phyloP scores from a whole-genome alignment of 1,140 invertebrate species.

The Meloidogyne hapla region DNA sequence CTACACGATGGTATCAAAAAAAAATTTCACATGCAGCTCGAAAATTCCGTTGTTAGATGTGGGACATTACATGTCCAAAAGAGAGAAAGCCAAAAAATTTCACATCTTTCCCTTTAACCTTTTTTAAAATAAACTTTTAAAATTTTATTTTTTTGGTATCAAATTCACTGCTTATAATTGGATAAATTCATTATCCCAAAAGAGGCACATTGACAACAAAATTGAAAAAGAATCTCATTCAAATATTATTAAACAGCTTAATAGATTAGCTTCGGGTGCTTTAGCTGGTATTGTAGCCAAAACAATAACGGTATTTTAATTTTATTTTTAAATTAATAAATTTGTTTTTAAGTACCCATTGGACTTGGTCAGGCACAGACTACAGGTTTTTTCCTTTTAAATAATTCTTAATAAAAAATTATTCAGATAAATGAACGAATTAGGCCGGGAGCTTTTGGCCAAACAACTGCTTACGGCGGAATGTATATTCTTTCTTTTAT shows the following conservation, averaged over 20 bases:
- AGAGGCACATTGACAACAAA: constrained; percentile 6
- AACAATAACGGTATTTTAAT: constrained; percentile 22
- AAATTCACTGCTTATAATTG: constrained; percentile 43
- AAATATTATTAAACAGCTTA: constrained; percentile 26
- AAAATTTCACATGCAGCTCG: too few relatives aligned
- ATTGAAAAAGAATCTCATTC: background rate
- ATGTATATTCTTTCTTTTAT: constrained; percentile 22
- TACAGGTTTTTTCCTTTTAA: constrained; percentile 17
- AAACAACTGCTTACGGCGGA: constrained; percentile 17
- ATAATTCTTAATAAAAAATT: background rate
- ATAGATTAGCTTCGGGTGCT: constrained; percentile 31
- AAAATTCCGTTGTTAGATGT: too few relatives aligned
- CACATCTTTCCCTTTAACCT: too few relatives aligned
- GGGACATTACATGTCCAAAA: too few relatives aligned
- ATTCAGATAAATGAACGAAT: constrained; percentile 14
- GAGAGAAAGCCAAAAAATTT: too few relatives aligned
- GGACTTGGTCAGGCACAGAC: constrained; percentile 39
- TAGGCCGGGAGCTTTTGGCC: constrained; percentile 12
- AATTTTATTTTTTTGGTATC: constrained; percentile 25
- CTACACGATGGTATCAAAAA: too few relatives aligned
- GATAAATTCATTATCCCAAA: constrained; percentile 3
- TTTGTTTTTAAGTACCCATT: constrained; percentile 33
- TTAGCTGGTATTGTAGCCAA: constrained; percentile 43
- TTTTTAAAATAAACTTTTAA: too few relatives aligned
- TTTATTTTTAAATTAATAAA: background rate